Conservation (phyloP, 2,888 invertebrate species). For the Parnassius apollo region DNA sequence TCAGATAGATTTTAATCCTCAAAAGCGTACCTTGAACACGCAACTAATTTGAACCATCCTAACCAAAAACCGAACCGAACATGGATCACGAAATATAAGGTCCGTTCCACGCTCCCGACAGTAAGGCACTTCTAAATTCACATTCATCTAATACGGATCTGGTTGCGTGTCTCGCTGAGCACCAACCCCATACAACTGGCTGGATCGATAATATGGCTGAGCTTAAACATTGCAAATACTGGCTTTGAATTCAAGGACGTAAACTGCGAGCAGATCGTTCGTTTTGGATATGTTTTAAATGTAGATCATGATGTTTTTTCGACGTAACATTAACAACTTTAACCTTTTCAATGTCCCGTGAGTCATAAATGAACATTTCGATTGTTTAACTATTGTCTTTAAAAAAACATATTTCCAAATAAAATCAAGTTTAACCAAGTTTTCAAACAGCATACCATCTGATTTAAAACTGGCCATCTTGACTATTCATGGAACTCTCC, state of each 20-base stretch:
- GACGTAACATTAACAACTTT: not conserved
- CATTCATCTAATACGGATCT: conserved; percentile 47
- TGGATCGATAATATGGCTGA: conserved; percentile 40
- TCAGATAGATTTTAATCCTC: not conserved
- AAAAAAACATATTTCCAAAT: too few relatives aligned
- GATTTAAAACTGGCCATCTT: too few relatives aligned
- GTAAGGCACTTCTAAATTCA: conserved; percentile 39
- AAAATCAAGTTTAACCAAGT: too few relatives aligned
- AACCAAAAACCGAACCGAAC: conserved; percentile 4
- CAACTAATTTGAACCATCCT: conserved; percentile 2
- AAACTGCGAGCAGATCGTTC: conserved; percentile 32
- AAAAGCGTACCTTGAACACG: conserved; percentile 15
- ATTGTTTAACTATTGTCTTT: too few relatives aligned
- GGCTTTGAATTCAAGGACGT: conserved; percentile 38
- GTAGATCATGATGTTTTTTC: not conserved
- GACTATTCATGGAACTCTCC: too few relatives aligned
- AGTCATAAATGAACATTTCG: too few relatives aligned
- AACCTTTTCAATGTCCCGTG: too few relatives aligned
- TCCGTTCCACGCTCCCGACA: conserved; percentile 23
- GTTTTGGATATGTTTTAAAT: conserved; percentile 5
- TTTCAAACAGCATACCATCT: too few relatives aligned
- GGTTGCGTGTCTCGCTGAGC: conserved; percentile 60
- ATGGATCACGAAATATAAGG: conserved; percentile 19
- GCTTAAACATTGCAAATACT: conserved; percentile 38
- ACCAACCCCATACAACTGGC: conserved; percentile 43